A percentile compares a stretch with the other conserved stretches of the same genome.
Conservation (phyloP, 92 coral and sea anemone genomes). For the Isaurus tuberculatus region DNA sequence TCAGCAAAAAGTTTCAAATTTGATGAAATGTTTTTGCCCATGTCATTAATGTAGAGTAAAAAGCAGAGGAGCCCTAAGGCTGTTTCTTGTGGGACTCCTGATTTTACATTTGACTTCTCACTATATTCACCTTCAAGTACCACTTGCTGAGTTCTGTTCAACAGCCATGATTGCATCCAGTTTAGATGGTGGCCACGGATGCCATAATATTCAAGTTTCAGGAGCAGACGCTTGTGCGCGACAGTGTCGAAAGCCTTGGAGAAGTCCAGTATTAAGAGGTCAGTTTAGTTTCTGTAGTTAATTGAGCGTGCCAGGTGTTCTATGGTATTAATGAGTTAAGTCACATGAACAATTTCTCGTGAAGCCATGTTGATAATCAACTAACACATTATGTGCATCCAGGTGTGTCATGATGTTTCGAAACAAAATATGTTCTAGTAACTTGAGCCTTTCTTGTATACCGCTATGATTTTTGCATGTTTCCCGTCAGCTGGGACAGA, state of each 20-base stretch:
- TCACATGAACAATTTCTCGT: slow-evolving; percentile 29
- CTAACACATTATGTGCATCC: slow-evolving; percentile 31
- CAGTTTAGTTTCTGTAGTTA: slow-evolving; percentile 39
- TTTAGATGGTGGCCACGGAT: slow-evolving; percentile 28
- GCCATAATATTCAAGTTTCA: slow-evolving; percentile 37
- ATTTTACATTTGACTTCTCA: slow-evolving; percentile 38
- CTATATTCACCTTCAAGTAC: slow-evolving; percentile 41
- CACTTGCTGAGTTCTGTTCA: slow-evolving; percentile 47
- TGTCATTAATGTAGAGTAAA: slow-evolving; percentile 28
- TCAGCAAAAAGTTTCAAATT: slow-evolving; percentile 52
- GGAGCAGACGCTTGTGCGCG: slow-evolving; percentile 33
- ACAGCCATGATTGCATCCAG: slow-evolving; percentile 41
- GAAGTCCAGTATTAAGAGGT: too few species aligned
- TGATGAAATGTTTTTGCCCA: slow-evolving; percentile 40
- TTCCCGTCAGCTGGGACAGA: slow-evolving; percentile 52
- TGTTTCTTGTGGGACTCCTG: slow-evolving; percentile 51
- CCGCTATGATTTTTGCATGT: slow-evolving; percentile 33
- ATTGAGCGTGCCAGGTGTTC: slow-evolving; percentile 40
- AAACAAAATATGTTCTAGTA: slow-evolving; percentile 45
- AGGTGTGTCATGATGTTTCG: slow-evolving; percentile 33
- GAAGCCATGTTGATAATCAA: slow-evolving; percentile 46
- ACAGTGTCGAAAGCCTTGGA: slow-evolving; percentile 52
- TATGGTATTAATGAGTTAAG: slow-evolving; percentile 40
- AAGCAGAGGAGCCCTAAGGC: slow-evolving; percentile 6
- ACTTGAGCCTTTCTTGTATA: slow-evolving; percentile 44